Evolutionary conservation across 2,888 invertebrate species (phyloP).

Genomic region (Orthosia cruda): DNA sequence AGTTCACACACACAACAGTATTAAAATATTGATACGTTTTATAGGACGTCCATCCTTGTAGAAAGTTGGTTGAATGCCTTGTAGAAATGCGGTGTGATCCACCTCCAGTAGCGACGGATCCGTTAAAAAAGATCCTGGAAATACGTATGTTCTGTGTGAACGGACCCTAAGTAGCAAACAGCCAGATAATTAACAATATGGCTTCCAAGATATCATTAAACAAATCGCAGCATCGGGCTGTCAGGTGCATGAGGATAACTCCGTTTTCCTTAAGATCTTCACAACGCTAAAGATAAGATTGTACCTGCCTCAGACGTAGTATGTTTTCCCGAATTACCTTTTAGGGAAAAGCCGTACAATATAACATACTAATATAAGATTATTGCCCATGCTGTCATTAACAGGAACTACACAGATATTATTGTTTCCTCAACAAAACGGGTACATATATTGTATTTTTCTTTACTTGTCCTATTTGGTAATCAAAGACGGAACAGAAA

Average conservation of each 20-base stretch:
- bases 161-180: neutral
- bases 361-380: neutral
- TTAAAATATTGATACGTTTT: too few species aligned
- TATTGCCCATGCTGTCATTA: conserved; percentile 9
- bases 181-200: neutral
- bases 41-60: too few species aligned
- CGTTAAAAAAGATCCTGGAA: too few species aligned
- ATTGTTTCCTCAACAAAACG: neutral
- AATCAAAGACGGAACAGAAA: neutral
- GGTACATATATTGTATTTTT: neutral
- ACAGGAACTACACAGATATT: neutral
- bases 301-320: neutral
- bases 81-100: too few species aligned
- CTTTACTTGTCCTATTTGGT: too few species aligned
- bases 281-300: neutral
- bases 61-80: too few species aligned
- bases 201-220: neutral
- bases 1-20: too few species aligned
- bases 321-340: conserved; percentile 13
- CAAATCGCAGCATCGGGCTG: neutral
- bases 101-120: too few species aligned
- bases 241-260: conserved; percentile 30
- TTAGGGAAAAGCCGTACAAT: conserved; percentile 5
- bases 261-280: conserved; percentile 38
- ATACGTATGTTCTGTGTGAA: too few species aligned